Evolutionary conservation across 2,888 invertebrate species (phyloP), one percentile per base, ranked within the genome.

Genomic region (Gastracanthus pulcherrimus): DNA sequence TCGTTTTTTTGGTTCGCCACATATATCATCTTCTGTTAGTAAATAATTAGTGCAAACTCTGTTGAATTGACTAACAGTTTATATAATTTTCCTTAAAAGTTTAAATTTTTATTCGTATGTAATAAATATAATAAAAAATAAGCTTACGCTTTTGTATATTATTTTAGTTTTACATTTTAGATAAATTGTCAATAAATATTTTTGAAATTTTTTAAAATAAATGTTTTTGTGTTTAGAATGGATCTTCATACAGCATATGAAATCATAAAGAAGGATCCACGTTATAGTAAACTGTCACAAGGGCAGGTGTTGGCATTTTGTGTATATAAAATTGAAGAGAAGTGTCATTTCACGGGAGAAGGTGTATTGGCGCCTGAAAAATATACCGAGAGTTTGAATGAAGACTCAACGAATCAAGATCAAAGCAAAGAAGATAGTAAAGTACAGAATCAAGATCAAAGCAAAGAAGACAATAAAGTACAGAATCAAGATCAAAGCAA

Each of bases 321-420:
- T 72, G 87, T 96, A 62, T 97, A 97, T 88, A 93, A 94, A 77
- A 94, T 97, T 29, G 96, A 97, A 90, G 94, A 93, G 85, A 94
- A 94, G 86, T 94, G 94, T 89, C 94, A 96, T 89, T 97, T 96
- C 87, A 95, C 94, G 16, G 96, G 96, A 0, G 95, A 96, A 87
- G 96, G 95, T 0, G 93, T 96, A 71, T 67, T 83, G 23, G 11
- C 13, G 3, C 9, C 69, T 11, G 74, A 51, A 6, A 70, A 76
- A 13, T 55, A 69, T 41, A 16, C 23, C 0, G 67, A 23, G 9
- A 36, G 1, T n/a, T 5, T 29, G 0, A n/a, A 77, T 26, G 55
- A 45, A 29, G 29, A 76, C 0, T 7, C 6, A 0, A n/a, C n/a
- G n/a, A n/a, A n/a, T n/a, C 5, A 41, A 31, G 1, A 19, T 29